Base-by-base conservation (phyloP, 2,888 invertebrate genomes). In the Endotricha flammealis region DNA sequence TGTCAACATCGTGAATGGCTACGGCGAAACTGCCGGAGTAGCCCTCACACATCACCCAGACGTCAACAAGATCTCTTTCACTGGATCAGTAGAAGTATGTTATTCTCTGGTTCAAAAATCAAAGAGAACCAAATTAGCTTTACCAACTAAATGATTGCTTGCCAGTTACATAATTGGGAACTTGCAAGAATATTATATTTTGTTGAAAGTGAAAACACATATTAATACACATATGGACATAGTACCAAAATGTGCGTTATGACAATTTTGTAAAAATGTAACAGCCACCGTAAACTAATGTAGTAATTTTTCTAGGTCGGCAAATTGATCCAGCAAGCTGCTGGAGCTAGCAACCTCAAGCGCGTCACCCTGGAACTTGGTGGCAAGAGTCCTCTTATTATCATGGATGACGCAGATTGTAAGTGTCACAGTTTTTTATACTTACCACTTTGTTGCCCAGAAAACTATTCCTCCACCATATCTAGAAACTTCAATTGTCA, bases 21-120 rank as follows among this genome's bases (percentile, higher is more conserved):
- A 88, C 64, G 97, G 95, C 0, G 90, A 90, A 24, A 68, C 67
- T 0, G 91, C 95, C 1, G 96, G 96, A 7, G 92, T 91, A 1
- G 91, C 93, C 1, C 78, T 96, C 28, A 90, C 93, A 0, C 81
- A 88, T 41, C 94, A 95, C 64, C 64, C 69, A 2, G 88, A 92
- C 59, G 92, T 96, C 2, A 93, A 95, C 46, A 96, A 96, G 78
- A 89, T 98, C 7, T 96, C 97, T 0, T 98, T 98, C 37, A 81
- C 81, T 1, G 82, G 82, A 11, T 81, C 81, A 0, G 48, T 64
- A 24, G 69, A 74, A 57, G 81, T 76, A 74, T 7, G 34, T 36
- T 8, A 11, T 10, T n/a, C n/a, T n/a, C 2, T n/a, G 13, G 17
- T 6, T 31, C 16, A 4, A 20, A 6, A 20, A 8, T 20, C n/a